Evolutionary conservation across 2,113 vertebrate genomes (phyloP).

Genomic region (Serinus canaria): DNA sequence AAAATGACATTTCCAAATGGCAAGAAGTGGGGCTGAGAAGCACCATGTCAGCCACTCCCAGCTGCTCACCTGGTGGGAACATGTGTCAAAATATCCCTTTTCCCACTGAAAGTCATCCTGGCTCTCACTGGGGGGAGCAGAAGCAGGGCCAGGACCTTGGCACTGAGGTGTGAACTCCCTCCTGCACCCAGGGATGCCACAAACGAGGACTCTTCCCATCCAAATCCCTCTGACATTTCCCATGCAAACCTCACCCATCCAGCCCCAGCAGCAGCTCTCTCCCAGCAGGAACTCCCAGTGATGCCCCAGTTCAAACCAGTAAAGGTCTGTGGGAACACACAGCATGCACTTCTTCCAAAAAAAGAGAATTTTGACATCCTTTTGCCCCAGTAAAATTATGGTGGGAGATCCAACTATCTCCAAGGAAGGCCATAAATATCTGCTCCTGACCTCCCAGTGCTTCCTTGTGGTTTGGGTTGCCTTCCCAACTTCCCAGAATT

Average conservation of each 20-base stretch:
- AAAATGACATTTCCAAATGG: background rate
- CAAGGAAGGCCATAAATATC: background rate
- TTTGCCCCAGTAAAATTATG: background rate
- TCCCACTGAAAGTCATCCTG: background rate
- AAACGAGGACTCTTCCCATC: background rate
- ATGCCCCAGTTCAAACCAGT: background rate
- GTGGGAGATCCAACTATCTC: background rate
- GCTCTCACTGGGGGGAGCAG: background rate
- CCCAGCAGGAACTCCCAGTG: background rate
- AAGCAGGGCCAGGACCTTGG: background rate
- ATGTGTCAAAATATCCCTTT: background rate
- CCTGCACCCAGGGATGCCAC: background rate
- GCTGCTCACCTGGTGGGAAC: background rate
- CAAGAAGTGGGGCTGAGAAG: background rate
- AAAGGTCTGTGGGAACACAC: background rate
- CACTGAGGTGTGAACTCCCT: background rate
- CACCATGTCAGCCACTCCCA: background rate
- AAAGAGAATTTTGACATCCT: background rate
- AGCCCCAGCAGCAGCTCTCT: background rate
- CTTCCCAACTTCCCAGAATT: background rate
- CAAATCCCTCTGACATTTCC: background rate
- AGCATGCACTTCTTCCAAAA: accelerated
- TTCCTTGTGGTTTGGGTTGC: background rate
- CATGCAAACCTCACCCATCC: background rate
- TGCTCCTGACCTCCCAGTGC: background rate